Base-by-base conservation (phyloP, 2,113 vertebrate genomes). In the Rhinoderma darwinii region DNA sequence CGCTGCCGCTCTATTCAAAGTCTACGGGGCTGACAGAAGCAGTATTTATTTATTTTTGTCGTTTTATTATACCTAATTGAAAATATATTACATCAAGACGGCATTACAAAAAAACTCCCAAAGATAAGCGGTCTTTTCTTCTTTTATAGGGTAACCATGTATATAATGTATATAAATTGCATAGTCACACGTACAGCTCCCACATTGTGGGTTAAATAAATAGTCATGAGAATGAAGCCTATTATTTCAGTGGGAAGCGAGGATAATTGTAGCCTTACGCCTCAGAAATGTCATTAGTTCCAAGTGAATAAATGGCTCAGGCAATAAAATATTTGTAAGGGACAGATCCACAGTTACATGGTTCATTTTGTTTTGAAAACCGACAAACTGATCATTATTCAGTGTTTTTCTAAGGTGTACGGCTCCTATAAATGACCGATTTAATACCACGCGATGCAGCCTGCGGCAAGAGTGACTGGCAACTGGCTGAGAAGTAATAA, bases 201-300 rank as follows among this genome's bases (percentile, higher is more conserved):
- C 20, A 41, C 12, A 41, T 72, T 41, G 6, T 15, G 20, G 35
- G 68, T 25, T 39, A 37, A 72, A 41, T 37, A 72, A 41, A 10
- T 72, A 72, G 39, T 72, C 18, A 72, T 41, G 68, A 72, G 37
- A 39, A 41, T 2, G 20, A 72, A 72, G 37, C 68, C 68, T 72
- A 72, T 72, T 72, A 72, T 72, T 72, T 39, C 17, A 72, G 20
- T 25, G 20, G 68, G 20, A 41, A 72, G 68, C 9, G 37, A 20
- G 37, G 37, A 72, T 72, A 72, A 72, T 72, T 72, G 35, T 41
- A 37, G 68, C 37, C 68, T 72, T 72, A 37, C 18, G 68, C 68
- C 68, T 72, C 68, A 72, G 68, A 35, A 72, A 72, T 25, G 68
- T 72, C 68, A 72, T 72, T 72, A 72, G 68, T 56, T 54, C 15